Percentiles rank a stretch among this genome's conserved stretches.
These are phyloP conservation scores for Melanotaenia boesemani DNA, from an alignment of 2,797 vertebrate genomes.

Conservation along the genomic window DNA sequence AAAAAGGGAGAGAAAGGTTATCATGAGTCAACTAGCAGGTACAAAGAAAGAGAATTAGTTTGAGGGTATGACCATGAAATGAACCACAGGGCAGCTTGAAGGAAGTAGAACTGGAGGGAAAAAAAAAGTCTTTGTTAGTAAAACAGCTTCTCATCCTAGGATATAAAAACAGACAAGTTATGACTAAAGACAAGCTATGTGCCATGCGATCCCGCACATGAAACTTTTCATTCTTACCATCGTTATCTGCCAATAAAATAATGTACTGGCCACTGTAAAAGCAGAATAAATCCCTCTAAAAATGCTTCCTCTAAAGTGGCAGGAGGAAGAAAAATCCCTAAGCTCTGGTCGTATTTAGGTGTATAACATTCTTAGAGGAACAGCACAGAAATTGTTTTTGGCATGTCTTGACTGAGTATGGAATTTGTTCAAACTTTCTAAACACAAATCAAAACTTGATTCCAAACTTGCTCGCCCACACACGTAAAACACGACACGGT, in stretches of 20 bases:
- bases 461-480: slow-evolving; percentile 66
- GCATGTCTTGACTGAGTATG: slow-evolving; percentile 57
- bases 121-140: slow-evolving; percentile 73
- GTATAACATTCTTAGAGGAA: slow-evolving; percentile 61
- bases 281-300: slow-evolving; percentile 60
- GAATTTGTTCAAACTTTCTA: slow-evolving; percentile 62
- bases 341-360: slow-evolving; percentile 52
- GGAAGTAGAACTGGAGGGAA: slow-evolving; percentile 68
- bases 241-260: slow-evolving; percentile 59
- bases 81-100: slow-evolving; percentile 76
- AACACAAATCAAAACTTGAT: slow-evolving; percentile 69
- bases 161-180: slow-evolving; percentile 80
- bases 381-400: slow-evolving; percentile 68
- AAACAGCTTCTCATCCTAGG: slow-evolving; percentile 87
- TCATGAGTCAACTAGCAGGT: slow-evolving; percentile 90
- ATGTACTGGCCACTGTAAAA: slow-evolving; percentile 48
- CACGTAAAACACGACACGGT: slow-evolving; percentile 63
- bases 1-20: slow-evolving; percentile 98
- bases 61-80: slow-evolving; percentile 86
- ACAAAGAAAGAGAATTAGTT: slow-evolving; percentile 79
- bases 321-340: slow-evolving; percentile 33
- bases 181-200: slow-evolving; percentile 72
- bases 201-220: slow-evolving; percentile 46
- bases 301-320: slow-evolving; percentile 49
- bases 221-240: slow-evolving; percentile 41